Conservation (phyloP, 1,140 invertebrate species). For the Aphelinus certus region DNA sequence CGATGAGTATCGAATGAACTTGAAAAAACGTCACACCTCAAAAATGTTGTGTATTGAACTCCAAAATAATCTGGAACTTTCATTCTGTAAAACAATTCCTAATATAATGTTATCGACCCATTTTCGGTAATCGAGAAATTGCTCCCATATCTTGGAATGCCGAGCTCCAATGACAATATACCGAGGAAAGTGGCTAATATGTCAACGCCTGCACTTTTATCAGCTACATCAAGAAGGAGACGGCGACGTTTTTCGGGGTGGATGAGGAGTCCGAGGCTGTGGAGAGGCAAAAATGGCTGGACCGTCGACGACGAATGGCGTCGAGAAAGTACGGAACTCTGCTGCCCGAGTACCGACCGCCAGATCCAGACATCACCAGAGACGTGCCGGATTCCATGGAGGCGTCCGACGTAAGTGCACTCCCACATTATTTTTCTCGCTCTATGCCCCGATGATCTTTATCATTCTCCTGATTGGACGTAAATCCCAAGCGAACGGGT, state of each 20-base stretch:
- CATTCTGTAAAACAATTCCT: no score
- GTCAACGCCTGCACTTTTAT: slow-evolving; percentile 9
- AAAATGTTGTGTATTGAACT: no score
- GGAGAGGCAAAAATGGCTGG: slow-evolving; percentile 78
- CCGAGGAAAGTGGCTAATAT: no score
- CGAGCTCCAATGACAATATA: no score
- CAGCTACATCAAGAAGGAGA: slow-evolving; percentile 78
- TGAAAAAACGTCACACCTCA: no score
- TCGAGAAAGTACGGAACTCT: slow-evolving; percentile 75
- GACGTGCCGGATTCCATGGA: slow-evolving; percentile 64
- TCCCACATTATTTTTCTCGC: not conserved
- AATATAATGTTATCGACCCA: no score
- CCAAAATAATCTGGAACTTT: no score
- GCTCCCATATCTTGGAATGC: no score
- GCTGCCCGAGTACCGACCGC: slow-evolving; percentile 67
- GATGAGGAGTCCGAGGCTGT: slow-evolving; percentile 76
- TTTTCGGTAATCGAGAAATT: no score
- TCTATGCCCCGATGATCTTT: not conserved
- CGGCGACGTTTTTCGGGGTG: slow-evolving; percentile 82
- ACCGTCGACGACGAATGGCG: slow-evolving; percentile 78
- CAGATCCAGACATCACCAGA: slow-evolving; percentile 71
- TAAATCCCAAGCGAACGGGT: no score
- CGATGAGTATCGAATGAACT: no score
- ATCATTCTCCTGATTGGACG: no score
- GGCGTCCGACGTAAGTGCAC: slow-evolving; percentile 55